These are phyloP conservation scores for Cyprinodon variegatus DNA, from an alignment of 2,113 vertebrate genomes.

Conservation along the genomic window DNA sequence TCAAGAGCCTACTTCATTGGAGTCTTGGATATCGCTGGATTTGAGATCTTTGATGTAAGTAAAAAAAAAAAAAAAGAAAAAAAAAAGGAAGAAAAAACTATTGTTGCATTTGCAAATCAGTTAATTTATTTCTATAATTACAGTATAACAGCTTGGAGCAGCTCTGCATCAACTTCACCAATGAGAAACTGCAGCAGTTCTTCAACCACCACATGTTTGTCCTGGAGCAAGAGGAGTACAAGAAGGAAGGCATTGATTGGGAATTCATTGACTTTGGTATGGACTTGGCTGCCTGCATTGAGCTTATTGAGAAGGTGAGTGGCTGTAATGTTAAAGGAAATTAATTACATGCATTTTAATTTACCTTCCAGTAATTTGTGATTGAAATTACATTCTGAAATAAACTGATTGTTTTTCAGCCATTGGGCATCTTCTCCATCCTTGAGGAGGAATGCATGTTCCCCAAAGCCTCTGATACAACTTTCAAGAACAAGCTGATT, in stretches of 20 bases:
- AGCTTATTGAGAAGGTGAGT: constrained; percentile 88
- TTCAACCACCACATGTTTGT: constrained; percentile 87
- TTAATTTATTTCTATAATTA: not conserved
- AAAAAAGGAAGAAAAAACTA: no score
- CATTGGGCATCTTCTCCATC: constrained; percentile 27
- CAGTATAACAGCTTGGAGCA: constrained; percentile 90
- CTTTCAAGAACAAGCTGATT: no score
- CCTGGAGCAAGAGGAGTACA: constrained; percentile 91
- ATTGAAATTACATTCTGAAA: no score
- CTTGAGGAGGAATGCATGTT: no score
- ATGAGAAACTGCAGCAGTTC: constrained; percentile 91
- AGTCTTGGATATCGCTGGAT: no score
- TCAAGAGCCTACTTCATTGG: no score
- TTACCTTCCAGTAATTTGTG: no score
- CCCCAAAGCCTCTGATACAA: no score
- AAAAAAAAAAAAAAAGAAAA: no score
- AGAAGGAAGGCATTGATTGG: constrained; percentile 88
- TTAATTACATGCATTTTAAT: no score
- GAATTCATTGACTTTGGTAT: constrained; percentile 90
- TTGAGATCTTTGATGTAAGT: constrained; percentile 79
- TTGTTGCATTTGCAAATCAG: not conserved
- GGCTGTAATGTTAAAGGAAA: not conserved
- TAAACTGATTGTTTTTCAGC: no score
- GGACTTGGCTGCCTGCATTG: constrained; percentile 89
- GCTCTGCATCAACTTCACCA: constrained; percentile 90